phyloP scores from a whole-genome alignment of 2,113 vertebrate species.

The Toxotes jaculatrix region DNA sequence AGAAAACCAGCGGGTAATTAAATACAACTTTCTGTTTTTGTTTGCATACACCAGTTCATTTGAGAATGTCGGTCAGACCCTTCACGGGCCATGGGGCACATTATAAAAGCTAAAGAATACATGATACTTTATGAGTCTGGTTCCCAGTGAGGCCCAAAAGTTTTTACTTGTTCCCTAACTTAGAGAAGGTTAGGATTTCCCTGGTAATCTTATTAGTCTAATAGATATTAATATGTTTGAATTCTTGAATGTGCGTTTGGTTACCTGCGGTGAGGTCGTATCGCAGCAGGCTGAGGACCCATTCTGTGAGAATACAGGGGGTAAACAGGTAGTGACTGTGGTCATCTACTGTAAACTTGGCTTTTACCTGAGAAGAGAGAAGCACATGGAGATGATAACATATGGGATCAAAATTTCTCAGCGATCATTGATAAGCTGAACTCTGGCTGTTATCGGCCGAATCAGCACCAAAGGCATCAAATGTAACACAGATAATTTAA shows the following conservation, averaged over 20 bases:
- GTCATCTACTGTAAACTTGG: constrained; percentile 94
- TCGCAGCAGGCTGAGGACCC: constrained; percentile 96
- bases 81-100: neutral
- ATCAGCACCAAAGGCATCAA: too few relatives aligned
- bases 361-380: constrained; percentile 86
- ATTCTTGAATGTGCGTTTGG: neutral
- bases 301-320: constrained; percentile 95
- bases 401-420: neutral
- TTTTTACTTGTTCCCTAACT: neutral
- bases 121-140: neutral
- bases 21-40: constrained; percentile 28
- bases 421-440: neutral
- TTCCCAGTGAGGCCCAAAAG: neutral
- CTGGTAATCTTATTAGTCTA: too few relatives aligned
- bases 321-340: constrained; percentile 97
- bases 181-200: neutral
- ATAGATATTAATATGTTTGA: neutral
- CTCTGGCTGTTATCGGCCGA: too few relatives aligned
- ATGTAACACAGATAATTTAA: neutral
- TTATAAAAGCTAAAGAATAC: neutral
- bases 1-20: constrained; percentile 13
- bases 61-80: neutral
- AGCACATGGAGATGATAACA: neutral
- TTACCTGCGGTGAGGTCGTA: constrained; percentile 94
- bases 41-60: constrained; percentile 12